These are phyloP conservation scores for Neelides sp. DNA, from an alignment of 1,140 invertebrate genomes.

Conservation along the genomic window DNA sequence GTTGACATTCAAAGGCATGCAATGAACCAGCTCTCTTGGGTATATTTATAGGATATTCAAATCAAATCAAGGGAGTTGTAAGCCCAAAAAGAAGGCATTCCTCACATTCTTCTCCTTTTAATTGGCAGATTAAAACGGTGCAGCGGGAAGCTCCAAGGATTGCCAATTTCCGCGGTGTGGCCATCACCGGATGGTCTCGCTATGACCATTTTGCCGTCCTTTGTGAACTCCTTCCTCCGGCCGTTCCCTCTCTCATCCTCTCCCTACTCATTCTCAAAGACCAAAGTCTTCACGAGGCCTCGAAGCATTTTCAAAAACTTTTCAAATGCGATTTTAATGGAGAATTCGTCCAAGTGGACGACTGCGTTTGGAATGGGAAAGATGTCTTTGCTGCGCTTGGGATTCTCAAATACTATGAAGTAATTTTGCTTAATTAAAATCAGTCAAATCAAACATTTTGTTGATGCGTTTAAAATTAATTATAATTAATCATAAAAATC, in stretches of 20 bases:
- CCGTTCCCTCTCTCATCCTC: conserved; percentile 48
- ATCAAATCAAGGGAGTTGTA: not conserved
- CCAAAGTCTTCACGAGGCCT: not conserved
- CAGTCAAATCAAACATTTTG: not conserved
- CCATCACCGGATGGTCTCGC: conserved; percentile 63
- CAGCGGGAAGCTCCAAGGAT: conserved; percentile 11
- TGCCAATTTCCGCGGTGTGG: conserved; percentile 34
- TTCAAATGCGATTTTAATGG: conserved; percentile 8
- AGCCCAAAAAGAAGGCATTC: not conserved
- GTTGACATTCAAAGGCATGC: conserved; percentile 47
- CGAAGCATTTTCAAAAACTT: not conserved
- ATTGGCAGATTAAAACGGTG: conserved; percentile 12
- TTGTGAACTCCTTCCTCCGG: conserved; percentile 51
- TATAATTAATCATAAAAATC: not conserved
- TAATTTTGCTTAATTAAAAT: not conserved
- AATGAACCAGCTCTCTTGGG: conserved; percentile 22
- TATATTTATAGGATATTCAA: conserved; percentile 1
- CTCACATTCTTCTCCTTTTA: conserved; percentile 4
- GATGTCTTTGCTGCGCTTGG: conserved; percentile 3
- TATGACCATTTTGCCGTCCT: conserved; percentile 56
- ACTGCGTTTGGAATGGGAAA: conserved; percentile 11
- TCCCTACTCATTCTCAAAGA: conserved; percentile 8
- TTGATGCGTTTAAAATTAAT: not conserved
- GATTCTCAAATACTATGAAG: conserved; percentile 8
- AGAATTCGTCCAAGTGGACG: not conserved